phyloP scores from a whole-genome alignment of 2,113 vertebrate genomes.

The Pelobates fuscus region DNA sequence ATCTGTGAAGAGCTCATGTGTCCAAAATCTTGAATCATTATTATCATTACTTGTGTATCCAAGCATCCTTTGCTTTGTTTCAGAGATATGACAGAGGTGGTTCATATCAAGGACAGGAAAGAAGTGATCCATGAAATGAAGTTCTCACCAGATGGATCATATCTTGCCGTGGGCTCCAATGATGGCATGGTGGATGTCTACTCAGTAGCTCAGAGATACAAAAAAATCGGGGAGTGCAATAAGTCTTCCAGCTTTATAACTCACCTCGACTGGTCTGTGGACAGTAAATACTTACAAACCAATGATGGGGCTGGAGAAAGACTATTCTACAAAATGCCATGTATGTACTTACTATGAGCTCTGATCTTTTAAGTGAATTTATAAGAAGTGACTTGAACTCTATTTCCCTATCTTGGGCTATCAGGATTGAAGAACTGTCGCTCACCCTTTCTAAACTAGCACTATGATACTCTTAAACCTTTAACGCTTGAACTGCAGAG shows the following conservation, averaged over 20 bases:
- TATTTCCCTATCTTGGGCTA: too few species aligned
- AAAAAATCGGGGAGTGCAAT: constrained; percentile 94
- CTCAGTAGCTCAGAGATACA: constrained; percentile 87
- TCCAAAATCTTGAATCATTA: too few species aligned
- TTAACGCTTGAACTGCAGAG: too few species aligned
- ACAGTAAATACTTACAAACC: constrained; percentile 92
- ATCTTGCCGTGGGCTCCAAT: constrained; percentile 93
- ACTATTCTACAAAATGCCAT: constrained; percentile 93
- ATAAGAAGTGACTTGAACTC: too few species aligned
- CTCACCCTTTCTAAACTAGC: too few species aligned
- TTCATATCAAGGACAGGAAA: constrained; percentile 95
- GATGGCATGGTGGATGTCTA: constrained; percentile 92
- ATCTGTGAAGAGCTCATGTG: too few species aligned
- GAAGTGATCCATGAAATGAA: constrained; percentile 98
- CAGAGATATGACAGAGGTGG: constrained; percentile 98
- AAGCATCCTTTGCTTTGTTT: constrained; percentile 35
- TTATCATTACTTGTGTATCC: too few species aligned
- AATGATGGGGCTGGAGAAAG: constrained; percentile 90
- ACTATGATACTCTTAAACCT: too few species aligned
- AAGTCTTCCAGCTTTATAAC: constrained; percentile 92
- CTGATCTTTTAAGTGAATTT: too few species aligned
- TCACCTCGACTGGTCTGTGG: constrained; percentile 95
- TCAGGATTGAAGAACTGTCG: too few species aligned
- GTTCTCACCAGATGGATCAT: constrained; percentile 91
- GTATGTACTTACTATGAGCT: constrained; percentile 63